Evolutionary conservation across 2,113 vertebrate species (phyloP).

Genomic region (Semnornis frantzii): DNA sequence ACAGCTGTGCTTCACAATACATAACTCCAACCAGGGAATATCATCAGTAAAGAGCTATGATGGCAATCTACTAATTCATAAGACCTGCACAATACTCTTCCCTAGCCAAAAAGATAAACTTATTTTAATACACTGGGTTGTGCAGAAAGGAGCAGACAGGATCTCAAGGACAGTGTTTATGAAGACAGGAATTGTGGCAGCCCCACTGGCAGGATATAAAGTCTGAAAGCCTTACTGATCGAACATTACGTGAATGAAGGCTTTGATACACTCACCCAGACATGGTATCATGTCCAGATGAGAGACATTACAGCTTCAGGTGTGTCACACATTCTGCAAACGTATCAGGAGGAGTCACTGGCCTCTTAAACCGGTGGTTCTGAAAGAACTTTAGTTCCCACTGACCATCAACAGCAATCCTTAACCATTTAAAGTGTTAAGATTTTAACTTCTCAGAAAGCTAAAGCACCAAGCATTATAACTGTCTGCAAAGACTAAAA

Average conservation of each 20-base stretch:
- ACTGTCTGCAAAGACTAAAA: background rate
- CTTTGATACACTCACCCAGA: conserved; percentile 26
- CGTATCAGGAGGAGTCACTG: background rate
- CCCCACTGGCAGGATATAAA: conserved; percentile 60
- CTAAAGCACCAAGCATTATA: background rate
- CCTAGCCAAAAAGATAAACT: conserved; percentile 28
- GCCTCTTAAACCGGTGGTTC: background rate
- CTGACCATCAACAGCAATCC: background rate
- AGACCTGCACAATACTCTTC: background rate
- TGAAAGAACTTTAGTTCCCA: background rate
- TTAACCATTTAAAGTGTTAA: background rate
- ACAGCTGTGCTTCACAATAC: background rate
- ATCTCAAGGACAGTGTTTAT: conserved; percentile 51
- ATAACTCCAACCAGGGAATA: background rate
- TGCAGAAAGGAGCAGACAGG: conserved; percentile 45
- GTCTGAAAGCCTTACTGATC: conserved; percentile 52
- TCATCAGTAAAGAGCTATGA: background rate
- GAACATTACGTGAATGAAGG: conserved; percentile 39
- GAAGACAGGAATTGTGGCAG: conserved; percentile 42
- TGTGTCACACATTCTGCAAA: background rate
- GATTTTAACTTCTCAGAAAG: background rate
- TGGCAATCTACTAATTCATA: conserved; percentile 42
- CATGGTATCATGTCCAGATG: background rate
- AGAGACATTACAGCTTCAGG: background rate
- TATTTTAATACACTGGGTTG: conserved; percentile 12